A percentile compares a stretch with the other conserved stretches of the same genome.
Conservation (phyloP, 2,113 vertebrate genomes). For the Arothron firmamentum region DNA sequence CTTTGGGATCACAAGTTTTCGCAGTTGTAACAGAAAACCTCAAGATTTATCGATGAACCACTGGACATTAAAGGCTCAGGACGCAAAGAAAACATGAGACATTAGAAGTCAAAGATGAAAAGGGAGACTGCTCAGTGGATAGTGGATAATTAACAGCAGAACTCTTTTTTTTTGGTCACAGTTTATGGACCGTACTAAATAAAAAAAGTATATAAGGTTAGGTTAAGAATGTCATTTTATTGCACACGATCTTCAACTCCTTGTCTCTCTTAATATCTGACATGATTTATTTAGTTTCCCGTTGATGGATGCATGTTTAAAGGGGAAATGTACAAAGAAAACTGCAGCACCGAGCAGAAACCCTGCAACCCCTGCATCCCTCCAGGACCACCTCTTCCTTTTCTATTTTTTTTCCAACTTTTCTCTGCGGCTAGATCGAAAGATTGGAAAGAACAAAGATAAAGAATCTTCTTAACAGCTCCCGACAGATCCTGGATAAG, state of each 20-base stretch:
- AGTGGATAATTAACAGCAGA: slow-evolving; percentile 23
- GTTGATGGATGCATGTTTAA: neutral
- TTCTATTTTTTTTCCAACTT: slow-evolving; percentile 7
- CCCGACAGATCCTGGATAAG: no score
- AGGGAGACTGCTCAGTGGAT: no score
- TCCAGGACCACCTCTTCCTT: slow-evolving; percentile 35
- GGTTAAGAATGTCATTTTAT: slow-evolving; percentile 6
- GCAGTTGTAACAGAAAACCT: neutral
- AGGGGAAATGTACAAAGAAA: slow-evolving; percentile 6
- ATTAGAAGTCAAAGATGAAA: no score
- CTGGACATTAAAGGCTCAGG: no score
- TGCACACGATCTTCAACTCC: neutral
- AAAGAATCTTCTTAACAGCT: neutral
- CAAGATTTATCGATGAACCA: no score
- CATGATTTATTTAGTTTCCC: no score
- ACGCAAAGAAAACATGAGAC: no score
- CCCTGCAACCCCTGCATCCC: slow-evolving; percentile 52
- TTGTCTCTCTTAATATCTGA: neutral
- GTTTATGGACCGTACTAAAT: neutral
- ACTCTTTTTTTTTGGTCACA: slow-evolving; percentile 2
- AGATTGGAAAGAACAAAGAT: neutral
- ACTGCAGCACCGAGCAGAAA: slow-evolving; percentile 20
- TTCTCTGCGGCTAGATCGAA: slow-evolving; percentile 1
- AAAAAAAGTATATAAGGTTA: neutral
- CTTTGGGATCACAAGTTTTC: neutral